Percentiles rank a stretch among this genome's conserved stretches.
Evolutionary conservation across 2,113 vertebrate genomes (phyloP).

Genomic region (Hydropotes inermis): DNA sequence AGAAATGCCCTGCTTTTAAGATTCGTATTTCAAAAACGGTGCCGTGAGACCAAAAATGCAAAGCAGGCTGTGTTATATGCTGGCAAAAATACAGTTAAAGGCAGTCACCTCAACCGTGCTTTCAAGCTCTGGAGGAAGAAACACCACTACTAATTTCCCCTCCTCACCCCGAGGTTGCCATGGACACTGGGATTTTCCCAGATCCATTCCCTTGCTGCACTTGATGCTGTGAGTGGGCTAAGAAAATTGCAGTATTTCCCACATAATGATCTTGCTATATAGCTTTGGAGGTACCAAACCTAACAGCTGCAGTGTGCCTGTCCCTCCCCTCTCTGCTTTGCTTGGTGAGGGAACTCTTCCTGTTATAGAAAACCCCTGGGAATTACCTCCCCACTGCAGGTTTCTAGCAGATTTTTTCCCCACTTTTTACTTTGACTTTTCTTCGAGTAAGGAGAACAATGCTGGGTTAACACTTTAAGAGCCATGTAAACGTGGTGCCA

Average conservation of each 20-base stretch:
- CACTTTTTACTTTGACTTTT: background rate
- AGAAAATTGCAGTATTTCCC: constrained; percentile 11
- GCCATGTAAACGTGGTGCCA: background rate
- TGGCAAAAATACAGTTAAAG: constrained; percentile 13
- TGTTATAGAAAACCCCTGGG: background rate
- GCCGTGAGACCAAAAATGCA: constrained; percentile 22
- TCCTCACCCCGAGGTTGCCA: background rate
- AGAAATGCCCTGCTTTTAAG: constrained; percentile 47
- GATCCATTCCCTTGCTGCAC: background rate
- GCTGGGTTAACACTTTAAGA: background rate
- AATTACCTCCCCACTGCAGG: background rate
- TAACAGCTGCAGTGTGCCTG: background rate
- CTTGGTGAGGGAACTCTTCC: background rate
- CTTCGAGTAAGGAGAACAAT: background rate
- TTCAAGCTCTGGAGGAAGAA: background rate
- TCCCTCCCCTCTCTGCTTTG: background rate
- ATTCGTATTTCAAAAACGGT: constrained; percentile 60
- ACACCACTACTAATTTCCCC: background rate
- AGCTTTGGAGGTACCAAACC: background rate
- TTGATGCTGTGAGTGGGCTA: background rate
- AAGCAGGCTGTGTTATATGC: constrained; percentile 13
- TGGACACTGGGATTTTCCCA: background rate
- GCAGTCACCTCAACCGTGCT: background rate
- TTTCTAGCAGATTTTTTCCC: background rate
- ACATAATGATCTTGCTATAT: background rate